Evolutionary conservation across 2,113 vertebrate species (phyloP).

Genomic region (Bombycilla garrulus): DNA sequence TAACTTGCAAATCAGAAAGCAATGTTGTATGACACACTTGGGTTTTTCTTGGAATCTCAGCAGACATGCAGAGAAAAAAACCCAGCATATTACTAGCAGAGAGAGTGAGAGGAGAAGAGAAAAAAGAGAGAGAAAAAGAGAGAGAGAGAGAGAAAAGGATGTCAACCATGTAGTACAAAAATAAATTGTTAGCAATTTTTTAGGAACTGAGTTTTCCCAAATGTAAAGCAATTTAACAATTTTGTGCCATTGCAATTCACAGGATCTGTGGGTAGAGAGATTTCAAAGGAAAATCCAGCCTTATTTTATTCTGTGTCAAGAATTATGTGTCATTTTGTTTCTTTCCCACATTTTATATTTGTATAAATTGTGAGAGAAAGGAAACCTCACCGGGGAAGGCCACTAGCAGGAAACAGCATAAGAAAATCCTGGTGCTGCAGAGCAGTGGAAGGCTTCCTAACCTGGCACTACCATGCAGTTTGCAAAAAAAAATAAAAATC

Average conservation of each 20-base stretch:
- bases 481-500: background rate
- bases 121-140: background rate
- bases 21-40: conserved; percentile 67
- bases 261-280: conserved; percentile 29
- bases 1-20: conserved; percentile 71
- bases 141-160: background rate
- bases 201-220: conserved; percentile 63
- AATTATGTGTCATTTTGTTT: conserved; percentile 32
- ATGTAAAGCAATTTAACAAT: conserved; percentile 69
- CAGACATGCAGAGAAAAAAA: conserved; percentile 13
- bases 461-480: background rate
- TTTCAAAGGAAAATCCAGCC: conserved; percentile 52
- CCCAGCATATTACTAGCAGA: background rate
- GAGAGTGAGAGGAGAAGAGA: background rate
- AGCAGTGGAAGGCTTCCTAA: background rate
- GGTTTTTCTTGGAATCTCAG: conserved; percentile 64
- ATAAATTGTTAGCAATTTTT: conserved; percentile 66
- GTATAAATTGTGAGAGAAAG: background rate
- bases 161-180: conserved; percentile 56
- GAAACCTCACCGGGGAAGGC: background rate
- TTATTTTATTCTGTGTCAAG: conserved; percentile 34
- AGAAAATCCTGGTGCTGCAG: background rate
- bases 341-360: background rate
- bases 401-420: background rate
- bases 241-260: conserved; percentile 49